Evolutionary conservation across 2,113 vertebrate species (phyloP).

Genomic region (Sialia sialis): DNA sequence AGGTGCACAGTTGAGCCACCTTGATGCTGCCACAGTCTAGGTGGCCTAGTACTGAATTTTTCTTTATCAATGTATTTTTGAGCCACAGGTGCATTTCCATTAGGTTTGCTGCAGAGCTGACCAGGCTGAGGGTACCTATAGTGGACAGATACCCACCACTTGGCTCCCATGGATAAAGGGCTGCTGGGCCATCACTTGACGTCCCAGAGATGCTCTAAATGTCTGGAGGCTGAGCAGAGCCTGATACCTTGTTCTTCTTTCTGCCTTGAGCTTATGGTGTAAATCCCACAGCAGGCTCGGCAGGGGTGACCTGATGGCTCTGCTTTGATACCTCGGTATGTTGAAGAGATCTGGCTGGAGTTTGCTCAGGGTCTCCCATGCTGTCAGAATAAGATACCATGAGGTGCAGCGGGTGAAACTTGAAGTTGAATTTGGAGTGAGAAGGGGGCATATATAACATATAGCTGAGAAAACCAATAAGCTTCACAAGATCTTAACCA

Average conservation of each 20-base stretch:
- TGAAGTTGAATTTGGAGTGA: background rate
- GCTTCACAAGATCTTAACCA: background rate
- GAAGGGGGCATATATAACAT: background rate
- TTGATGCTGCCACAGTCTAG: background rate
- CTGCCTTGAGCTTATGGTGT: background rate
- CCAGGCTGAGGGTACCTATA: background rate
- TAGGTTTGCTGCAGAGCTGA: background rate
- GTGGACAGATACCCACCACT: fast-evolving
- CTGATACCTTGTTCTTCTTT: background rate
- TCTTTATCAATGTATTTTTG: background rate
- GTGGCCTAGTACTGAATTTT: background rate
- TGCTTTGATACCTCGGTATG: background rate
- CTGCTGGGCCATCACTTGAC: background rate
- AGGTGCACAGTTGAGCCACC: fast-evolving
- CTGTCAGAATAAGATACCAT: background rate
- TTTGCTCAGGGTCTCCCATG: background rate
- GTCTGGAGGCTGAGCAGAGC: background rate
- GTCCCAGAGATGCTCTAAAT: background rate
- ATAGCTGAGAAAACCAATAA: background rate
- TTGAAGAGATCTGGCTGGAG: background rate
- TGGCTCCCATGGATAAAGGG: background rate
- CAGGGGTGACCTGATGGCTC: background rate
- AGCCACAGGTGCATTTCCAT: background rate
- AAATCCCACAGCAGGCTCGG: background rate
- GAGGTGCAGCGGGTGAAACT: background rate